These are phyloP conservation scores for Enteromius afrohamiltoni DNA, from an alignment of 2,797 vertebrate genomes.

Conservation along the genomic window DNA sequence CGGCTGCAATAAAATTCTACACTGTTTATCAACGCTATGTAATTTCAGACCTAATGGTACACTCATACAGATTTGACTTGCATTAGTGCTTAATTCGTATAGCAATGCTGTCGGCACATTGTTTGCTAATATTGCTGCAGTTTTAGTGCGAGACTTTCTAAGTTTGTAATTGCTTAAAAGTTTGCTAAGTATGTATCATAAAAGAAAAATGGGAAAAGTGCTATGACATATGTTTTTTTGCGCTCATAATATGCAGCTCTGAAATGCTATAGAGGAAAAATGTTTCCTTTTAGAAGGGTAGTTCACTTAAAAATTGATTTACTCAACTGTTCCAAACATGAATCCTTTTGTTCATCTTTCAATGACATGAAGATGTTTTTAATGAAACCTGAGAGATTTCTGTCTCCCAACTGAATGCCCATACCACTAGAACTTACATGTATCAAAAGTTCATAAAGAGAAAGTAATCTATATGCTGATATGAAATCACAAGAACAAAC, in stretches of 20 bases:
- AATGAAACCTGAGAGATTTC: not conserved
- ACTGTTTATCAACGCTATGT: conserved; percentile 13
- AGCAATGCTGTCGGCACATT: not conserved
- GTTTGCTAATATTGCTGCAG: conserved; percentile 12
- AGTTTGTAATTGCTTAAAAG: not conserved
- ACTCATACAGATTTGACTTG: conserved; percentile 30
- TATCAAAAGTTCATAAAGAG: not conserved
- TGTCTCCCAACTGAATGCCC: not conserved
- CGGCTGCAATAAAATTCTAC: conserved; percentile 3
- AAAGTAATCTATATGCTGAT: not conserved
- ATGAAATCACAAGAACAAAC: not conserved
- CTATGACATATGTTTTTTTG: not conserved
- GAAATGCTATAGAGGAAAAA: not conserved
- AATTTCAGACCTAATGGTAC: conserved; percentile 22
- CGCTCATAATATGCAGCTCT: not conserved
- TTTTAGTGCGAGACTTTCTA: conserved; percentile 2
- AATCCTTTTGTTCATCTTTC: not conserved
- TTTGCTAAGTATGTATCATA: not conserved
- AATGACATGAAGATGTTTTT: not conserved
- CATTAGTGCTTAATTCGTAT: conserved; percentile 9
- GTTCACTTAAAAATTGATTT: not conserved
- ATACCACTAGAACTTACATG: not conserved
- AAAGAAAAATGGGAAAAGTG: not conserved
- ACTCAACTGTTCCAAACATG: not conserved
- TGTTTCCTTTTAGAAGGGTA: not conserved